Conservation (phyloP, 2,797 vertebrate genomes). For the Coccyzus lansbergi region DNA sequence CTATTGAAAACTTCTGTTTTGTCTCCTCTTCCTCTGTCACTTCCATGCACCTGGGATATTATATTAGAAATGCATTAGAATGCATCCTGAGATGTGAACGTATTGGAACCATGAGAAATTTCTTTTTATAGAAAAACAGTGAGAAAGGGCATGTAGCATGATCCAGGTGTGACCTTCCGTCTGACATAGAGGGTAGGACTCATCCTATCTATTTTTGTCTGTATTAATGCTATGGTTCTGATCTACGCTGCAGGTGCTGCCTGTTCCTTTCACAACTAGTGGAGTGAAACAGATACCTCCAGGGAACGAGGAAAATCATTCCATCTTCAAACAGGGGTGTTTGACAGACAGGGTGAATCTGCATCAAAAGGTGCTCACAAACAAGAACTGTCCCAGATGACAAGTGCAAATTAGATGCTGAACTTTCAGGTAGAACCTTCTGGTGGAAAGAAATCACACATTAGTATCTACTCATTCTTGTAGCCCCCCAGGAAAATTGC, state of each 20-base stretch:
- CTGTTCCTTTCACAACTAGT: not conserved
- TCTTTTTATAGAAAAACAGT: not conserved
- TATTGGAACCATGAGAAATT: not conserved
- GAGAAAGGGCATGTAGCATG: not conserved
- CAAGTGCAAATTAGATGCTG: constrained; percentile 27
- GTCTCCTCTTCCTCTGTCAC: not conserved
- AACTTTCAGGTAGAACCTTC: not conserved
- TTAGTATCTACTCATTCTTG: not conserved
- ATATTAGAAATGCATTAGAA: not conserved
- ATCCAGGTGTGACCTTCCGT: not conserved
- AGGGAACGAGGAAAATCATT: not conserved
- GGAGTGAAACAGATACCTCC: not conserved
- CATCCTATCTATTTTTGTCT: constrained; percentile 2
- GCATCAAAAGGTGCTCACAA: constrained; percentile 10
- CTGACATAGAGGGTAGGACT: not conserved
- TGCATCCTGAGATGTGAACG: not conserved
- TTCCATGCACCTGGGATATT: not conserved
- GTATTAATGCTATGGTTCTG: not conserved
- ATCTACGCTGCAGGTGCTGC: not conserved
- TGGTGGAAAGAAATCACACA: not conserved
- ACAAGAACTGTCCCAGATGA: not conserved
- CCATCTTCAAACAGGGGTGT: not conserved
- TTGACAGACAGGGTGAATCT: not conserved
- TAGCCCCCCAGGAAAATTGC: not conserved
- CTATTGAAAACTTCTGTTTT: not conserved